A percentile compares a stretch with the other conserved stretches of the same genome.
Evolutionary conservation across 1,140 invertebrate species (phyloP).

Genomic region (Ceratoteleas bidentatus): DNA sequence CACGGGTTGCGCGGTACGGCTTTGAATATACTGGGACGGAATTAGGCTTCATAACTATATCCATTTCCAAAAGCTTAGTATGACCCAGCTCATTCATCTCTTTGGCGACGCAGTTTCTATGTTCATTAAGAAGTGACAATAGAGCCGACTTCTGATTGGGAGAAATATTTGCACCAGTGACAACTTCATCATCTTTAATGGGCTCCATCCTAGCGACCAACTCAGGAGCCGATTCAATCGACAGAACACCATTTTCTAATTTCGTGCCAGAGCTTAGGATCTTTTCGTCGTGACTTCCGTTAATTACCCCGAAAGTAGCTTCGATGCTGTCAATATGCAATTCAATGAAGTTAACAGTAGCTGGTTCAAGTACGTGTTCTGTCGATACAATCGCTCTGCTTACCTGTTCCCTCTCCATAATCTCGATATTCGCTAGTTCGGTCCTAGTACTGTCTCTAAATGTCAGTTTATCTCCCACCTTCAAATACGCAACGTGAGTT

Average conservation of each 20-base stretch:
- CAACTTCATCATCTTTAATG: neutral
- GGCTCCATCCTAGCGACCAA: neutral
- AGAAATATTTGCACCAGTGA: neutral
- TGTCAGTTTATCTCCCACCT: constrained; percentile 32
- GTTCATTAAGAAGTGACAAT: constrained; percentile 15
- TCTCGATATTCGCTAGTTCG: constrained; percentile 8
- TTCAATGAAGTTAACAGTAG: constrained; percentile 42
- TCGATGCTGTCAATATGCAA: neutral
- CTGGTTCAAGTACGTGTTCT: constrained; percentile 13
- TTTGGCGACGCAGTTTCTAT: constrained; percentile 24
- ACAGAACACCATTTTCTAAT: neutral
- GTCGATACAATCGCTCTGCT: neutral
- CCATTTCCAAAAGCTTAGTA: constrained; percentile 43
- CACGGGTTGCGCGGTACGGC: constrained; percentile 2
- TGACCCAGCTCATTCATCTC: constrained; percentile 39
- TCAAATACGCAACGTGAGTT: constrained; percentile 26
- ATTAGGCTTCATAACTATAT: constrained; percentile 24
- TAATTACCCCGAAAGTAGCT: neutral
- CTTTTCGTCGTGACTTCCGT: neutral
- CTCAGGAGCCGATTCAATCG: neutral
- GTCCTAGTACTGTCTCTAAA: constrained; percentile 24
- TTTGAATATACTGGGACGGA: constrained; percentile 32
- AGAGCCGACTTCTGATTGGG: neutral
- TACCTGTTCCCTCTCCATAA: neutral
- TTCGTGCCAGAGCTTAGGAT: neutral